Base-by-base conservation (phyloP, 64 coral and sea anemone species). In the Montipora foliosa region DNA sequence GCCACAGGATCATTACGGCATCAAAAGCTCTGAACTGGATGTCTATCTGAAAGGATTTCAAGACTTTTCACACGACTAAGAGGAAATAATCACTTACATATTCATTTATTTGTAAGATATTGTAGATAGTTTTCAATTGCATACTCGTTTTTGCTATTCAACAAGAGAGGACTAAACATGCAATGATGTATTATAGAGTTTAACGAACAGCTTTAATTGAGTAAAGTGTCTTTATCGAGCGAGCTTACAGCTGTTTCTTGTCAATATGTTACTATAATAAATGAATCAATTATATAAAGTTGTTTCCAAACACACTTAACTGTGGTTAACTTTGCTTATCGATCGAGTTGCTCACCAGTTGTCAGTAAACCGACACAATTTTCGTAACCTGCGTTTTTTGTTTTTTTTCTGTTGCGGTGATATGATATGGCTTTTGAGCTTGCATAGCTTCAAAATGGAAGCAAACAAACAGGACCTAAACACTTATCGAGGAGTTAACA, bases 1-100 rank as follows among this genome's bases (percentile, higher is more conserved):
- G 96, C 89, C 87, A 44, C 83, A 89, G 12, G 96, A 97, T 37
- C 96, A 97, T 72, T 97, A 97, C 64, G 96, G 96, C 17, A 97
- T 97, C 70, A 94, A 94, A 84, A 97, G 92, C 82, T 92, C 96
- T 72, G 96, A 97, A 29, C 79, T 97, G 8, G 96, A 97, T 47
- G 92, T 97, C 14, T 97, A 97, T 64, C 77, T 97, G 64, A 89
- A 93, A 60, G 96, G 96, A 11, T 97, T 94, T 82, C 96, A 97
- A 85, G 96, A 91, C 37, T 70, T 82, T 67, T 4, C 44, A 22
- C 68, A 83, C 50, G 50, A 83, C 15, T 80, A 12, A 78, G 25
- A 9, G 51, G 83, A 70, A 78, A 83, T 80, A 52, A 25, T 68
- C 3, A 89, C 45, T 70, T 67, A 8, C 14, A 16, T 90, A 80